Evolutionary conservation across 2,797 vertebrate genomes (phyloP).

Genomic region (Dallia pectoralis): DNA sequence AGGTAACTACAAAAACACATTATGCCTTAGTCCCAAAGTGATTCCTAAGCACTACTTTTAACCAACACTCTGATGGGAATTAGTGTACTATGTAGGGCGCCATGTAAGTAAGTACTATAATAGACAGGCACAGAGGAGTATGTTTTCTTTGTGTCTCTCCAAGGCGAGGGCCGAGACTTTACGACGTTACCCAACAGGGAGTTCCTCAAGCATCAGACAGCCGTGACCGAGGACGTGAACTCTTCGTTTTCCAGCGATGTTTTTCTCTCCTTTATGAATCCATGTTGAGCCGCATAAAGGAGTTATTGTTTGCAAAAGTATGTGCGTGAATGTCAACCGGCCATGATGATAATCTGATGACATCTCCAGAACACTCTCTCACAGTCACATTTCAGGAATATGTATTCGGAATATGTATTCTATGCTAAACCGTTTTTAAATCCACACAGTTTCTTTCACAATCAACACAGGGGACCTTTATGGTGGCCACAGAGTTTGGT

Average conservation of each 20-base stretch:
- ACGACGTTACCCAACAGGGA: neutral
- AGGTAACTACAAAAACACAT: too few relatives aligned
- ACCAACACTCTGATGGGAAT: neutral
- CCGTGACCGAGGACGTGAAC: neutral
- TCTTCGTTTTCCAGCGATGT: neutral
- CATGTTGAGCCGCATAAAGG: neutral
- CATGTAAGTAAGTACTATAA: neutral
- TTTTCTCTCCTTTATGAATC: neutral
- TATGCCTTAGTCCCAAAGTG: too few relatives aligned
- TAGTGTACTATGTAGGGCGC: neutral
- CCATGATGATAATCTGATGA: neutral
- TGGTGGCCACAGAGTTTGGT: neutral
- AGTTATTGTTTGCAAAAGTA: neutral
- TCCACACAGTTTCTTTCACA: neutral
- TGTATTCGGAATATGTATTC: too few relatives aligned
- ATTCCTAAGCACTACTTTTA: neutral
- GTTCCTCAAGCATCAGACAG: too few relatives aligned
- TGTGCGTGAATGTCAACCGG: neutral
- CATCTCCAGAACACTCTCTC: neutral
- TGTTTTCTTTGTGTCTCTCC: constrained; percentile 3
- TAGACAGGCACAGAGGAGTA: neutral
- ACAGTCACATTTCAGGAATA: neutral
- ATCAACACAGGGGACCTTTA: neutral
- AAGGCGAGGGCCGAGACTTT: neutral
- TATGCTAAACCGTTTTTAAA: neutral